Evolutionary conservation across 2,797 vertebrate genomes (phyloP).

Genomic region (Pristis pectinata): DNA sequence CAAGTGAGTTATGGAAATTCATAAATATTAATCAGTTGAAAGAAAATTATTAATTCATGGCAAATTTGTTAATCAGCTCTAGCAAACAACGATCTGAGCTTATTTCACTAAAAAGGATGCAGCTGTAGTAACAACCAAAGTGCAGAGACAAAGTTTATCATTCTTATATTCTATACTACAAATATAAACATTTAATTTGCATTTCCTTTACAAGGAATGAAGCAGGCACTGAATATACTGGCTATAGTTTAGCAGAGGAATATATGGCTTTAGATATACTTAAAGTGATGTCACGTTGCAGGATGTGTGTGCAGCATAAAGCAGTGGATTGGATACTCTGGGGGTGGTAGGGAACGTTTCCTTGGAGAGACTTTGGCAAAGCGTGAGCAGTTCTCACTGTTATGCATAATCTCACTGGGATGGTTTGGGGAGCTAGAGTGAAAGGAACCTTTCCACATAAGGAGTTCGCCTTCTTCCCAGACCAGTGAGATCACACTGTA

Average conservation of each 20-base stretch:
- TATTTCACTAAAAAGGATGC: not conserved
- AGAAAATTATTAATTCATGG: not conserved
- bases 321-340: not conserved
- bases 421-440: not conserved
- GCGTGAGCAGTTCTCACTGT: no score
- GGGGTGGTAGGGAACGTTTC: not conserved
- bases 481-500: not conserved
- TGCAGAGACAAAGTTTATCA: not conserved
- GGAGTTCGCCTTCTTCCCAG: not conserved
- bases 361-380: not conserved
- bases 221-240: not conserved
- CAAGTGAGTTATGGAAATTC: not conserved
- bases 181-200: not conserved
- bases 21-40: not conserved
- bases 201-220: not conserved
- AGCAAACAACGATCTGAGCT: not conserved
- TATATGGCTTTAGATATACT: constrained; percentile 15
- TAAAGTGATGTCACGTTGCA: not conserved
- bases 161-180: not conserved
- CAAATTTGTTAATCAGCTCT: not conserved
- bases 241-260: not conserved
- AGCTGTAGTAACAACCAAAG: not conserved
- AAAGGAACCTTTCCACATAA: not conserved
- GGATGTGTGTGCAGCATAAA: not conserved
- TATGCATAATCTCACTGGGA: not conserved